These are phyloP conservation scores for Aramus guarauna DNA, from an alignment of 2,113 vertebrate species.

Conservation along the genomic window DNA sequence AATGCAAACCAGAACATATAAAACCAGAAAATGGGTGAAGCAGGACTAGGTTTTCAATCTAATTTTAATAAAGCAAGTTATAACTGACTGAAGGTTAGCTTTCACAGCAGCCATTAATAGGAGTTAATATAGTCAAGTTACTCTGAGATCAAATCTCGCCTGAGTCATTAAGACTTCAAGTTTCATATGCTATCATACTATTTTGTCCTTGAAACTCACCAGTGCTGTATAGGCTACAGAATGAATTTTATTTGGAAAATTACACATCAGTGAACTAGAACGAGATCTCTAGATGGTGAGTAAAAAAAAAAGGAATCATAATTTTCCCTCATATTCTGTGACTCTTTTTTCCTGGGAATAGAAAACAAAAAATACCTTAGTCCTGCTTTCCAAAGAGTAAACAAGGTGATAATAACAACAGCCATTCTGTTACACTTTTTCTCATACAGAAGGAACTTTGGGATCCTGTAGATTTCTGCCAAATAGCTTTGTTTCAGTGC, in stretches of 20 bases:
- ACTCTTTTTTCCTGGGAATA: not conserved
- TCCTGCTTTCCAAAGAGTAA: not conserved
- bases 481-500: not conserved
- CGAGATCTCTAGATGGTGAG: not conserved
- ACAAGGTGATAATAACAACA: not conserved
- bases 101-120: not conserved
- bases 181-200: not conserved
- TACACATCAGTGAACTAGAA: not conserved
- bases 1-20: not conserved
- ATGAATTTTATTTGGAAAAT: not conserved
- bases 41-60: not conserved
- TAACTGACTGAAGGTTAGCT: not conserved
- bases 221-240: not conserved
- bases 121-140: not conserved
- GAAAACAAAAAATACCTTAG: not conserved
- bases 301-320: not conserved
- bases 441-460: not conserved
- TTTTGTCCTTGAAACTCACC: not conserved
- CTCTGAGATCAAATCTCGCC: not conserved
- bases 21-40: not conserved
- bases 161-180: not conserved
- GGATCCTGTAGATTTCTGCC: not conserved
- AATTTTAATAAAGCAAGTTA: not conserved
- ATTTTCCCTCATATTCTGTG: not conserved
- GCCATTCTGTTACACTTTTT: not conserved